Percentiles rank a stretch among this genome's conserved stretches.
phyloP scores from a whole-genome alignment of 2,797 vertebrate genomes.

The Merluccius polli region DNA sequence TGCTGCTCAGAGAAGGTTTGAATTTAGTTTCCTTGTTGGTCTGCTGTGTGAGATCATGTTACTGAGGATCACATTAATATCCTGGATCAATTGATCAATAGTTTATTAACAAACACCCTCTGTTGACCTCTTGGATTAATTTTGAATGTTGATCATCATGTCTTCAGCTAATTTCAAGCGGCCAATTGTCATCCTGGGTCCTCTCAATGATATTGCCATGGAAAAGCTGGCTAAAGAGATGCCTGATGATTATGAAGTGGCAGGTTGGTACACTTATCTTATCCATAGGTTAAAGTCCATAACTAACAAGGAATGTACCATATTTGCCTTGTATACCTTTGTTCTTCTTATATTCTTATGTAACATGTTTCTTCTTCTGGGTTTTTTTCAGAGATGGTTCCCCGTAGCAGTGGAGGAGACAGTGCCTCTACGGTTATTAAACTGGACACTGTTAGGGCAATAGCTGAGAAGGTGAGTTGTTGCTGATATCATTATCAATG shows the following conservation, averaged over 20 bases:
- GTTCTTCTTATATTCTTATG: neutral
- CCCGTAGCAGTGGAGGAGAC: conserved; percentile 70
- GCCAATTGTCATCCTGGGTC: conserved; percentile 92
- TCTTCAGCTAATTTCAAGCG: conserved; percentile 89
- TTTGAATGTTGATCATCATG: conserved; percentile 15
- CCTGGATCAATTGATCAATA: neutral
- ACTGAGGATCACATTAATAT: neutral
- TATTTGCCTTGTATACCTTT: neutral
- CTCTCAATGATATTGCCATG: conserved; percentile 90
- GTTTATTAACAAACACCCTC: conserved; percentile 5
- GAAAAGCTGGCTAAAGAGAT: conserved; percentile 83
- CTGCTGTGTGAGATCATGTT: neutral
- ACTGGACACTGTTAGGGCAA: conserved; percentile 85
- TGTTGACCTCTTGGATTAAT: neutral
- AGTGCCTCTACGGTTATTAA: conserved; percentile 85
- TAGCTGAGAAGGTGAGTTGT: conserved; percentile 81
- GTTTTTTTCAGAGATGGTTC: conserved; percentile 76
- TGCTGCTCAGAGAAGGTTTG: conserved; percentile 89
- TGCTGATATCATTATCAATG: neutral
- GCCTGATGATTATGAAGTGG: conserved; percentile 84
- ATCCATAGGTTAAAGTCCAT: neutral
- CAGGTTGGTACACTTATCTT: conserved; percentile 71
- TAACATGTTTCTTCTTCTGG: neutral
- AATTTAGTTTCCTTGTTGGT: neutral
- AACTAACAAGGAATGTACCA: neutral